Conservation (phyloP, 1,140 invertebrate genomes). For the Oscheius sp. region DNA sequence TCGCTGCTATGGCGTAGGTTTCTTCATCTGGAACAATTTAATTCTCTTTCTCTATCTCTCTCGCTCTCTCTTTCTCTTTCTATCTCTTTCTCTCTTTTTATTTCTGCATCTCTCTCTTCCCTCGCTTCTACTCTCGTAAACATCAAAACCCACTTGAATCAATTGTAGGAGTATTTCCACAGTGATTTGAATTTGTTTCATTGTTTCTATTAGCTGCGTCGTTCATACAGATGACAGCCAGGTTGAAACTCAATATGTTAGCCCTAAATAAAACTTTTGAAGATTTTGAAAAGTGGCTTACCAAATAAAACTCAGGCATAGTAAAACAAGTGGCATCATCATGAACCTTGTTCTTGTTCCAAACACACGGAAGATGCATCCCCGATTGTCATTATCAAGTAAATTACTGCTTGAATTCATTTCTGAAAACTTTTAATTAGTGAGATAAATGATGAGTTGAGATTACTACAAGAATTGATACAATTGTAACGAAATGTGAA, state of each 20-base stretch:
- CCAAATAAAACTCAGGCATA: slow-evolving; percentile 29
- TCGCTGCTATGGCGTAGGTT: slow-evolving; percentile 7
- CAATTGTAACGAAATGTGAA: too few relatives aligned
- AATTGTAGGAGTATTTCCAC: neutral
- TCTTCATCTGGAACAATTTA: neutral
- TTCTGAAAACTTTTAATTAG: too few relatives aligned
- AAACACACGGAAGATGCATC: neutral
- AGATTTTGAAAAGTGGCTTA: neutral
- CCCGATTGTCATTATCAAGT: neutral
- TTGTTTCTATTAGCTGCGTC: neutral
- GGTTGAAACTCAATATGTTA: slow-evolving; percentile 26
- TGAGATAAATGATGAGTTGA: too few relatives aligned
- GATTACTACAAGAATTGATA: too few relatives aligned
- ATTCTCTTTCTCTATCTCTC: too few relatives aligned
- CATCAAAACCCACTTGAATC: neutral
- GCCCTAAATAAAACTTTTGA: slow-evolving; percentile 1
- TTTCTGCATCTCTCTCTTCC: neutral
- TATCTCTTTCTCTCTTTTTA: neutral
- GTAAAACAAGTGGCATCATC: slow-evolving; percentile 17
- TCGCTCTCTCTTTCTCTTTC: too few relatives aligned
- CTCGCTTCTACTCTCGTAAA: neutral
- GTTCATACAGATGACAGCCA: slow-evolving; percentile 18
- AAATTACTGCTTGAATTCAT: neutral
- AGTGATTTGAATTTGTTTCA: neutral
- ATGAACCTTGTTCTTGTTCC: slow-evolving; percentile 31